These are phyloP conservation scores for Drosophila kurseongensis DNA, from an alignment of 1,140 invertebrate species.

Conservation along the genomic window DNA sequence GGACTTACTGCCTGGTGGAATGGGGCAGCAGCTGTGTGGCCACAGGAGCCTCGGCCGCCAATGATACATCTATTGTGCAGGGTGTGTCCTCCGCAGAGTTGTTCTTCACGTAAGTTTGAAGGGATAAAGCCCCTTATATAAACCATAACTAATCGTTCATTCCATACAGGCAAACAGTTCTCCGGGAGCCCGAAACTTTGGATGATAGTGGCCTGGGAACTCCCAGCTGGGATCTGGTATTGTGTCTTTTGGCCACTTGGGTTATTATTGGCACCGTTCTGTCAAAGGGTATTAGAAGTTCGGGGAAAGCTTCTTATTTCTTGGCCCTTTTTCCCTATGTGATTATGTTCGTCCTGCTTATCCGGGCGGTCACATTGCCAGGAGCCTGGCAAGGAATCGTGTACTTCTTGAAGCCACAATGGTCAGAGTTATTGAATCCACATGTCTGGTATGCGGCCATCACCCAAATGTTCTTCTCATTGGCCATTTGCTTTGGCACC, in stretches of 20 bases:
- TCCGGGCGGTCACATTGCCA: conserved; percentile 89
- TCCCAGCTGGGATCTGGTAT: conserved; percentile 88
- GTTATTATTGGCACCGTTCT: conserved; percentile 88
- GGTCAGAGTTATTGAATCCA: conserved; percentile 88
- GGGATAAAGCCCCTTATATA: rapidly evolving
- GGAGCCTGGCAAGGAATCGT: conserved; percentile 91
- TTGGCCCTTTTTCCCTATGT: conserved; percentile 91
- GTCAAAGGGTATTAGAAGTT: conserved; percentile 87
- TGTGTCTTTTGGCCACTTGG: conserved; percentile 90
- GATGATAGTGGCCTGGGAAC: conserved; percentile 87
- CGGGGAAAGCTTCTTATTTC: conserved; percentile 89
- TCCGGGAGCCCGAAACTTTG: conserved; percentile 87
- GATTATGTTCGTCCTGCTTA: conserved; percentile 88
- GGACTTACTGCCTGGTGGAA: conserved; percentile 87
- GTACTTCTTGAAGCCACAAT: conserved; percentile 90
- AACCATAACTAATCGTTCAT: rapidly evolving
- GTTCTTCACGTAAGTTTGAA: conserved; percentile 84
- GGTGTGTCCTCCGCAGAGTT: conserved; percentile 84
- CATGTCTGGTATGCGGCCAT: conserved; percentile 94
- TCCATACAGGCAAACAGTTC: conserved; percentile 85
- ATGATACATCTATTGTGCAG: conserved; percentile 22
- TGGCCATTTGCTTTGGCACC: conserved; percentile 92
- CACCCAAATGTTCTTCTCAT: conserved; percentile 93
- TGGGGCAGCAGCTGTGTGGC: conserved; percentile 86
- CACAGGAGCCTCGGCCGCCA: conserved; percentile 36